Conservation (phyloP, 2,888 invertebrate species). For the Lacanobia oleracea region DNA sequence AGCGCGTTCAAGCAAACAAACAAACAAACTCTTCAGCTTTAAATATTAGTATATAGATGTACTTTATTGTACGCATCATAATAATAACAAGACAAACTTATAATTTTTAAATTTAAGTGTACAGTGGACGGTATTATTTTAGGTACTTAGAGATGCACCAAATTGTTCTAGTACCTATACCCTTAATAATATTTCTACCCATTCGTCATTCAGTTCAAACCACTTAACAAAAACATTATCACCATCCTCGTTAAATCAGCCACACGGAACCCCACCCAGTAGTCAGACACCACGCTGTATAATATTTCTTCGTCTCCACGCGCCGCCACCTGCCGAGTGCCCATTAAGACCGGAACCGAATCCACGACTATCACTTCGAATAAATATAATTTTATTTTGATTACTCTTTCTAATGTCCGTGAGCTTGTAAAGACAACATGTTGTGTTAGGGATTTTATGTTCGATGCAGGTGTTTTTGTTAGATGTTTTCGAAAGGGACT, state of each 20-base stretch:
- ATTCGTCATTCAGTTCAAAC: neutral
- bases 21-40: too few relatives aligned
- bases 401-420: conserved; percentile 78
- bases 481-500: conserved; percentile 11
- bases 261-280: conserved; percentile 61
- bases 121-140: too few relatives aligned
- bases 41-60: too few relatives aligned
- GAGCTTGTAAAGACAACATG: conserved; percentile 65
- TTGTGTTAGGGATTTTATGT: conserved; percentile 47
- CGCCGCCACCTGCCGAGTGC: conserved; percentile 82
- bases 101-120: too few relatives aligned
- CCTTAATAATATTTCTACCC: neutral
- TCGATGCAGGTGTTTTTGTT: conserved; percentile 46
- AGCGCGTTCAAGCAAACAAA: too few relatives aligned
- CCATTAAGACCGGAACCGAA: conserved; percentile 84
- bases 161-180: neutral
- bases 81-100: too few relatives aligned
- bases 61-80: too few relatives aligned
- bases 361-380: conserved; percentile 82
- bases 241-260: conserved; percentile 30
- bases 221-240: conserved; percentile 14
- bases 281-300: conserved; percentile 48
- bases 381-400: conserved; percentile 85
- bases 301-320: conserved; percentile 67
- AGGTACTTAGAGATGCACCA: too few relatives aligned